Percentiles rank a stretch among this genome's conserved stretches.
phyloP scores from a whole-genome alignment of 2,797 vertebrate genomes.

The Acridotheres tristis region DNA sequence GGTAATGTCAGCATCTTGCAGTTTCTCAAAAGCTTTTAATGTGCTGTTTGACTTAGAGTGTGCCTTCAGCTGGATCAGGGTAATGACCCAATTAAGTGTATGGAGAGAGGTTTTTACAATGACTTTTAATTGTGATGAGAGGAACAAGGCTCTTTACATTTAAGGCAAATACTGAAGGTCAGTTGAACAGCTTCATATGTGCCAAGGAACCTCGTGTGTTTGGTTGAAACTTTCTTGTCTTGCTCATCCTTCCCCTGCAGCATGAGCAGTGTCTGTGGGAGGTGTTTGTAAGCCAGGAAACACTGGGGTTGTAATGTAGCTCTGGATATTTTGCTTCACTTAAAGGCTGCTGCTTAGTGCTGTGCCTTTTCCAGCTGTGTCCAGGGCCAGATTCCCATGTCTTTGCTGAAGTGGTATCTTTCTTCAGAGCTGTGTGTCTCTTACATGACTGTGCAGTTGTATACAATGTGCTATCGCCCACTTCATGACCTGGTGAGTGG shows the following conservation, averaged over 20 bases:
- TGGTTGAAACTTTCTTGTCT: neutral
- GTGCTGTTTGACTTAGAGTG: neutral
- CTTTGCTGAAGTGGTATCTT: neutral
- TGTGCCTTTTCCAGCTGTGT: neutral
- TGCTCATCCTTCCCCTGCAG: neutral
- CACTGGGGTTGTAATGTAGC: neutral
- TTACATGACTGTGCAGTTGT: neutral
- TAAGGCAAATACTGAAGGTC: neutral
- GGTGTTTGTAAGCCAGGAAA: neutral
- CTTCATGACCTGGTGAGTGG: neutral
- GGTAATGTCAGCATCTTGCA: neutral
- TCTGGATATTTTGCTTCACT: neutral
- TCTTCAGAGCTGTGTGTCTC: neutral
- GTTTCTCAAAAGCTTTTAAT: neutral
- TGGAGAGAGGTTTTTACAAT: neutral
- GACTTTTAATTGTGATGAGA: neutral
- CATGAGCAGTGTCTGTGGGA: rapidly evolving
- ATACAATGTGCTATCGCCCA: neutral
- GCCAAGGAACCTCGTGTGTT: neutral
- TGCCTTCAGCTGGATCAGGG: neutral
- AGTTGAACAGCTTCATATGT: neutral
- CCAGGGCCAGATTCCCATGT: neutral
- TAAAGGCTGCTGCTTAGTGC: neutral
- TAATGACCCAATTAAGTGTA: neutral
- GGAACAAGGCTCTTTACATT: neutral